Percentiles rank a stretch among this genome's conserved stretches.
Conservation (phyloP, 2,888 invertebrate species). For the Pseudoips prasinana region DNA sequence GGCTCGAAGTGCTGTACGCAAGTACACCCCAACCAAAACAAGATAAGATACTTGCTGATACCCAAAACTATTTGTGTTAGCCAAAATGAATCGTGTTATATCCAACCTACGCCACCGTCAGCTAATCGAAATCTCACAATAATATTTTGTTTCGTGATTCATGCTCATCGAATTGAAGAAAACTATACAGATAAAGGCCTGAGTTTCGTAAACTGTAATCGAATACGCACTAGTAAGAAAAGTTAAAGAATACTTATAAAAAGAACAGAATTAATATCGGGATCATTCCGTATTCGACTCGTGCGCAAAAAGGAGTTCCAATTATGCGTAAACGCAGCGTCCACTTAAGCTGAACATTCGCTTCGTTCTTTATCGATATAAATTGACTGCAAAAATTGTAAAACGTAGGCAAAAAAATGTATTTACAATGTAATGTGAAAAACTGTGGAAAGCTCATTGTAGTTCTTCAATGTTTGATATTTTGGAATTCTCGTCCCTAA, state of each 20-base stretch:
- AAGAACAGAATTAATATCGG: constrained; percentile 65
- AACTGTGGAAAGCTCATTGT: constrained; percentile 61
- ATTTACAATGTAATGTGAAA: constrained; percentile 52
- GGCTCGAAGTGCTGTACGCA: no score
- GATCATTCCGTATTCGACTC: constrained; percentile 68
- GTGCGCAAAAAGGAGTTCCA: constrained; percentile 68
- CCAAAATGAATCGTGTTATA: no score
- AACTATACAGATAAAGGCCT: constrained; percentile 24
- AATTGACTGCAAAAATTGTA: constrained; percentile 59
- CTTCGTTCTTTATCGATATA: constrained; percentile 55
- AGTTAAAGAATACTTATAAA: constrained; percentile 39
- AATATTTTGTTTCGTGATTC: constrained; percentile 21
- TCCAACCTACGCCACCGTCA: no score
- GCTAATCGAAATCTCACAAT: constrained; percentile 11
- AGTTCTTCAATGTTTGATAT: constrained; percentile 54
- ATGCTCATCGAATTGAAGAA: constrained; percentile 29
- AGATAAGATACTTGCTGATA: no score
- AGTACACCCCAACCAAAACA: no score
- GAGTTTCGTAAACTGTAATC: constrained; percentile 30
- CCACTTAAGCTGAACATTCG: constrained; percentile 65
- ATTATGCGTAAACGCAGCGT: constrained; percentile 73
- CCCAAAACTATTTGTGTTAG: no score
- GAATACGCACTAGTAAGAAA: constrained; percentile 47
- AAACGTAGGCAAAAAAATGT: constrained; percentile 39
- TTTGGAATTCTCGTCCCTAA: constrained; percentile 66